Base-by-base conservation (phyloP, 1,140 invertebrate genomes). In the Hylyphantes graminicola region DNA sequence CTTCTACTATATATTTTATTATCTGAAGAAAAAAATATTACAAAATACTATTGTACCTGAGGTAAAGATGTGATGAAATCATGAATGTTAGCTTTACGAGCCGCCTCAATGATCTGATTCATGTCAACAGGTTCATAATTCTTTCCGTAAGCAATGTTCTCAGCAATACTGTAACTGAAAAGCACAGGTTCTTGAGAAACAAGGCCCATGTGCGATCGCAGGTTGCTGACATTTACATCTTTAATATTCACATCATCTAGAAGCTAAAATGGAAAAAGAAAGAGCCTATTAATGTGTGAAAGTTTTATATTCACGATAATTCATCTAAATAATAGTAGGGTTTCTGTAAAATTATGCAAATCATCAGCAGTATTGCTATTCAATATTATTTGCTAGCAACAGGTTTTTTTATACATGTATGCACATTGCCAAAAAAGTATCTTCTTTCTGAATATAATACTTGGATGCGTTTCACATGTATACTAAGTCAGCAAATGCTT, bases 41-140 rank as follows among this genome's bases (percentile, higher is more conserved):
- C 35, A 35, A 35, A 35, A 35, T 35, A 35, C 35, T 35, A 35
- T 35, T 35, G 35, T 89, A 93, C 93, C 89, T 91, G 86, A 2
- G 94, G 94, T 68, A 95, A 88, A 8, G 91, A 89, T 9, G 90
- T 70, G 57, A 95, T 92, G 77, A 95, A 95, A 64, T 92, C 91
- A 87, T 95, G 94, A 82, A 95, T 94, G 87, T 95, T 95, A 0
- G 94, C 94, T 87, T 92, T 91, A 86, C 91, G 91, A 0, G 94
- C 93, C 0, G 93, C 94, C 9, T 87, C 74, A 7, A 91, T 89
- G 19, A 93, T 88, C 87, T 92, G 89, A 50, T 90, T 87, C 86
- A 89, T 87, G 7, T 86, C 59, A 5, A 88, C 86, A 0, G 88
- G 79, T 63, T 89, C 59, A 15, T 48, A 75, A 50, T 88, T 88